These are phyloP conservation scores for Peromyscus californicus DNA, from an alignment of 2,113 vertebrate species.

Conservation along the genomic window DNA sequence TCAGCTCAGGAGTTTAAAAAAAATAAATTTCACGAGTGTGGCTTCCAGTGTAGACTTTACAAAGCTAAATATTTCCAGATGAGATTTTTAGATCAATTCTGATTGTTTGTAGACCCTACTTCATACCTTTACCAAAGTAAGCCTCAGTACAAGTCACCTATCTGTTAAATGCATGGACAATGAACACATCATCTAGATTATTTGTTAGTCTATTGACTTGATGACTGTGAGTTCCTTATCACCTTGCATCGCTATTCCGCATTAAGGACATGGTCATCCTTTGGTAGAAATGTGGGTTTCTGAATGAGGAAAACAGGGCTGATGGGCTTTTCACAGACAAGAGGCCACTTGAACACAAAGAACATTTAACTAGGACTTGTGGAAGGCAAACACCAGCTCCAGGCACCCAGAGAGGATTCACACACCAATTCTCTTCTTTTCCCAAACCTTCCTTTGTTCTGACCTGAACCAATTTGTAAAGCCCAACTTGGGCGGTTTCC, in stretches of 20 bases:
- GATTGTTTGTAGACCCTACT: no score
- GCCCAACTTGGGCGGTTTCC: neutral
- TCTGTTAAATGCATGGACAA: neutral
- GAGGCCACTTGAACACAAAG: neutral
- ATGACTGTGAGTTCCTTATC: neutral
- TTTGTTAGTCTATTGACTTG: neutral
- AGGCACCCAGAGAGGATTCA: neutral
- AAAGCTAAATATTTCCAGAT: neutral
- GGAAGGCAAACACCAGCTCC: neutral
- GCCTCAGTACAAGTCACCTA: neutral
- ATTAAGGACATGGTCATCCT: neutral
- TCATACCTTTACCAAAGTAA: neutral
- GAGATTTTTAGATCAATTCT: neutral
- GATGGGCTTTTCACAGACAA: neutral
- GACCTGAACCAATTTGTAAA: neutral
- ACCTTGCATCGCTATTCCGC: neutral
- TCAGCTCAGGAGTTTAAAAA: neutral
- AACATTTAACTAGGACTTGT: neutral
- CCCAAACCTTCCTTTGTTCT: neutral
- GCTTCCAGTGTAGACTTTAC: neutral
- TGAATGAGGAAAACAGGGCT: neutral
- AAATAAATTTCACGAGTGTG: neutral
- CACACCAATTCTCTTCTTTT: neutral
- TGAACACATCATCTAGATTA: neutral
- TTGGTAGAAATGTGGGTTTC: neutral